Percentiles rank a stretch among this genome's conserved stretches.
These are phyloP conservation scores for Nerophis ophidion DNA, from an alignment of 2,113 vertebrate genomes.

Conservation along the genomic window DNA sequence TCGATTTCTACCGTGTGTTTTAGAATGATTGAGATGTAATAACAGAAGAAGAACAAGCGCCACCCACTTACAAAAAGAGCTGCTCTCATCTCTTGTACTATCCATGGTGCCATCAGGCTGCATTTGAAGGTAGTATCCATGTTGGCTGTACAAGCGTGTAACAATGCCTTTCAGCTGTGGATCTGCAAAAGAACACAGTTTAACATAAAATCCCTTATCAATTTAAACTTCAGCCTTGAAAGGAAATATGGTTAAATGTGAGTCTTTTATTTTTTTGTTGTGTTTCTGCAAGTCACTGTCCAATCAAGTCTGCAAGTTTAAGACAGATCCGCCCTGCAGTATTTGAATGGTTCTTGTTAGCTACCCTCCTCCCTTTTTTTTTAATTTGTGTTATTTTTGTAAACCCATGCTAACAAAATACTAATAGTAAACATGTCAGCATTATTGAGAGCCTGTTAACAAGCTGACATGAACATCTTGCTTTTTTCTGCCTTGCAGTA, in stretches of 20 bases:
- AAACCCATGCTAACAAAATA: not conserved
- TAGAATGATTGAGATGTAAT: not conserved
- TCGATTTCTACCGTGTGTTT: not conserved
- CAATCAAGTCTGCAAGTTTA: too few species aligned
- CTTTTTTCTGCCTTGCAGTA: not conserved
- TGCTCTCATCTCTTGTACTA: slow-evolving; percentile 77
- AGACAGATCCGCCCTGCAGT: not conserved
- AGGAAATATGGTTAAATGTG: not conserved
- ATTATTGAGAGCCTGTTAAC: not conserved
- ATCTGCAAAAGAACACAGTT: slow-evolving; percentile 62
- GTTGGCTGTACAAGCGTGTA: slow-evolving; percentile 81
- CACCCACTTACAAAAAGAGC: slow-evolving; percentile 73
- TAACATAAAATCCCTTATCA: not conserved
- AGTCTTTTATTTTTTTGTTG: too few species aligned
- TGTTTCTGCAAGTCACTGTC: not conserved
- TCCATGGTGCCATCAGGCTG: slow-evolving; percentile 81
- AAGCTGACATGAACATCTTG: not conserved
- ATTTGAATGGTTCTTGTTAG: not conserved
- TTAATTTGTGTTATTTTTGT: not conserved
- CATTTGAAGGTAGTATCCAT: slow-evolving; percentile 86
- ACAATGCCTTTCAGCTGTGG: slow-evolving; percentile 89
- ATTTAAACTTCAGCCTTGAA: not conserved
- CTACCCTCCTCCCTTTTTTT: too few species aligned
- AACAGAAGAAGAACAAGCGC: not conserved
- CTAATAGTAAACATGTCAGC: slow-evolving; percentile 2